phyloP scores from a whole-genome alignment of 1,140 invertebrate species.

The Lasioglossum albipes region DNA sequence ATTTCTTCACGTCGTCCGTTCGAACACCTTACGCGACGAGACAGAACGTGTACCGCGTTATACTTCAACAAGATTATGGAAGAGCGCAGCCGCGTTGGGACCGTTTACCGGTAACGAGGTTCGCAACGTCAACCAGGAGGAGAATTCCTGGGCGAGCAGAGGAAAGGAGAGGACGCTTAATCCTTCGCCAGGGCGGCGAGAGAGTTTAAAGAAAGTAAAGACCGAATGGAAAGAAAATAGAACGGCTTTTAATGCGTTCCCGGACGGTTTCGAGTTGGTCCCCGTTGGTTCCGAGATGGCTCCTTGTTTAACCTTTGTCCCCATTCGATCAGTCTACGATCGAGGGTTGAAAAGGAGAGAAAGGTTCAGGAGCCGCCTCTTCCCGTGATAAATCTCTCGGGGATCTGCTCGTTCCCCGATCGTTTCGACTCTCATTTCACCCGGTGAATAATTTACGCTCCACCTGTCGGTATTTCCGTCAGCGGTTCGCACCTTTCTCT shows the following conservation, averaged over 20 bases:
- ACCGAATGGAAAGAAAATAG: neutral
- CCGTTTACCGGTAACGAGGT: neutral
- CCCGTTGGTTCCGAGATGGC: neutral
- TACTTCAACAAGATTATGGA: too few species aligned
- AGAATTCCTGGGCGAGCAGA: too few species aligned
- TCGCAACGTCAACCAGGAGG: neutral
- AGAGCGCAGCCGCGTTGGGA: neutral
- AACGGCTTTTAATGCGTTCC: neutral
- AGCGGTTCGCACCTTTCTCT: too few species aligned
- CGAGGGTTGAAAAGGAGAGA: neutral
- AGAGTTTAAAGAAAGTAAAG: neutral
- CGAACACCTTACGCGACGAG: too few species aligned
- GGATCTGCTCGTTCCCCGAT: neutral
- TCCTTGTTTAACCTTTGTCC: neutral
- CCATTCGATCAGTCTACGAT: neutral
- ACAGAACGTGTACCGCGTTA: too few species aligned
- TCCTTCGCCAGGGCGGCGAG: neutral
- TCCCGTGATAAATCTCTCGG: constrained; percentile 3
- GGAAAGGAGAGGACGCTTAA: neutral
- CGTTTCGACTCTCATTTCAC: neutral
- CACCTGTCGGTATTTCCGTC: neutral
- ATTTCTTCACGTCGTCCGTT: too few species aligned
- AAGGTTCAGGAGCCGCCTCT: neutral
- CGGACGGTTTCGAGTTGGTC: neutral
- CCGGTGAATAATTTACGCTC: constrained; percentile 14